Evolutionary conservation across 1,140 invertebrate species (phyloP).

Genomic region (Oedothorax gibbosus): DNA sequence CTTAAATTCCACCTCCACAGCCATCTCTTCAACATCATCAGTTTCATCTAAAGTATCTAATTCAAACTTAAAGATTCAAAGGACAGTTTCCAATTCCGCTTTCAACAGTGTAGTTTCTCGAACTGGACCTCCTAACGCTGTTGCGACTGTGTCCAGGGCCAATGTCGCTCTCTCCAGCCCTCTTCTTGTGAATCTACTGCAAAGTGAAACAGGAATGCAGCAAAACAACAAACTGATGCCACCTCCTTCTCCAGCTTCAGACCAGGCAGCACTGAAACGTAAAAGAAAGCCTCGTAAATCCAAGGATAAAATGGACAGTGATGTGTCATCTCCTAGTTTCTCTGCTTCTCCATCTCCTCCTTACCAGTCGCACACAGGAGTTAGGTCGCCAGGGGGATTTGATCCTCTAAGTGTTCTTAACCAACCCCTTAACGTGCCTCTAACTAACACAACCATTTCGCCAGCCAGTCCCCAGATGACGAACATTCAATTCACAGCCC

Average conservation of each 20-base stretch:
- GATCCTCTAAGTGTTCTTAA: constrained; percentile 56
- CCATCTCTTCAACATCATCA: constrained; percentile 70
- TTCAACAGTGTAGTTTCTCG: constrained; percentile 57
- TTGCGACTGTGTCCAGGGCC: constrained; percentile 39
- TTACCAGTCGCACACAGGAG: constrained; percentile 43
- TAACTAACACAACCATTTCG: constrained; percentile 50
- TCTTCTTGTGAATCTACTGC: constrained; percentile 89
- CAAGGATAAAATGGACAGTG: constrained; percentile 62
- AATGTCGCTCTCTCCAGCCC: constrained; percentile 84
- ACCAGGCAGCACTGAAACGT: constrained; percentile 55
- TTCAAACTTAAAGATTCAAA: constrained; percentile 37
- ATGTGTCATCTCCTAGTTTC: constrained; percentile 31
- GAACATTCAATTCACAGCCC: constrained; percentile 49
- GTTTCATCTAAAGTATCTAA: constrained; percentile 62
- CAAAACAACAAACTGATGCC: constrained; percentile 57
- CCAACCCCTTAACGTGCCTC: constrained; percentile 52
- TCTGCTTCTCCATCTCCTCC: constrained; percentile 50
- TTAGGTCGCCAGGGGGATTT: constrained; percentile 49
- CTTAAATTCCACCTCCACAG: constrained; percentile 66
- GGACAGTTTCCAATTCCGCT: constrained; percentile 45
- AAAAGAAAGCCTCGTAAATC: constrained; percentile 62
- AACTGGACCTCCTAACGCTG: constrained; percentile 48
- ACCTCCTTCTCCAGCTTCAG: constrained; percentile 65
- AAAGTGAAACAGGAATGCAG: constrained; percentile 76
- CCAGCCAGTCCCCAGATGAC: constrained; percentile 36